Base-by-base conservation (phyloP, 2,113 vertebrate species). In the Ciconia maguari region DNA sequence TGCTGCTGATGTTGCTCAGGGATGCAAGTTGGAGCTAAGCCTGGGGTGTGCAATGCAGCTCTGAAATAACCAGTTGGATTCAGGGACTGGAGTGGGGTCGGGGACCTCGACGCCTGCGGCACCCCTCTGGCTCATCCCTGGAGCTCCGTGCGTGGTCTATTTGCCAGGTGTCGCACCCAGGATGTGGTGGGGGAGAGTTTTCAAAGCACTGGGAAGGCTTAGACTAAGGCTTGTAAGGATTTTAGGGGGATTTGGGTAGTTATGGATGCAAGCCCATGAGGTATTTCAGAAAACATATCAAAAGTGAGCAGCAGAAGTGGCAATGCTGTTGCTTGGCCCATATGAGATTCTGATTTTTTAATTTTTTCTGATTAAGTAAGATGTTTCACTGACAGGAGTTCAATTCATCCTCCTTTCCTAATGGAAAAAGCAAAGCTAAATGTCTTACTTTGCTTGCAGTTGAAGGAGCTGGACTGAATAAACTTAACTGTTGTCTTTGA, bases 1-100 rank as follows among this genome's bases (percentile, higher is more conserved):
- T 2, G 0, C 36, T 71, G 46, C 48, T 46, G 64, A 0, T 57
- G 52, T 24, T 0, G 0, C 58, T 42, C 36, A 15, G 48, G 21
- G 14, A 4, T 24, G 42, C 0, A 10, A 41, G 48, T 21, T 20
- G 55, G 62, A 72, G 34, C 52, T 16, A 19, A 34, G 42, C 30
- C 54, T 61, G 52, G 27, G 29, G 4, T 10, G 76, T 44, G 22
- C 34, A 16, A 1, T 5, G 11, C 0, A 1, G 16, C 22, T 66
- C 34, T 2, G 0, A 36, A 83, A 70, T 16, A 60, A 15, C 32
- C 1, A 0, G 13, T 27, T 48, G 75, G 41, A 15, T 46, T 54
- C 12, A 10, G 58, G 68, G 51, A 38, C 25, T 3, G 3, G 9
- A 49, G 38, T 3, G 29, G 36, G 29, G 7, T 29, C 0, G 0